A percentile compares a stretch with the other conserved stretches of the same genome.
Conservation (phyloP, 2,888 invertebrate genomes). For the Stenotaenia linearis region DNA sequence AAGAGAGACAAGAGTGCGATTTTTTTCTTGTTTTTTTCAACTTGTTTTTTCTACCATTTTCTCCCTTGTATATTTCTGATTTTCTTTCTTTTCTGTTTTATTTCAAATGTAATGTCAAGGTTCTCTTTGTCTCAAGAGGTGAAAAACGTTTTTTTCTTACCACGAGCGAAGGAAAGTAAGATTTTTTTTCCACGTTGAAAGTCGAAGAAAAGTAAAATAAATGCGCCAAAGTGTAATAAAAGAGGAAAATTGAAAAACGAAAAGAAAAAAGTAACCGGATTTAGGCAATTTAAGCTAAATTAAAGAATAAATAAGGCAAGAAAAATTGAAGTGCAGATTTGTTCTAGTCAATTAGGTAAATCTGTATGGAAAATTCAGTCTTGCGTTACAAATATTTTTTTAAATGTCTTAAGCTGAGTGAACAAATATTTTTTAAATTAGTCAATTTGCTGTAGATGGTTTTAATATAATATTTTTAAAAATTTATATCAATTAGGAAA, state of each 20-base stretch:
- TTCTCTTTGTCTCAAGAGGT: not conserved
- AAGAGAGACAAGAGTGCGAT: not conserved
- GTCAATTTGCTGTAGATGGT: not conserved
- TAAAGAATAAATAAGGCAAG: not conserved
- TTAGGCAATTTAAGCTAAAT: not conserved
- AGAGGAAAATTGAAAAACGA: not conserved
- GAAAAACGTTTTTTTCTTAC: not conserved
- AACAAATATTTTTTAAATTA: not conserved
- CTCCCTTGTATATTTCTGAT: not conserved
- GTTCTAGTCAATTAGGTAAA: conserved; percentile 26
- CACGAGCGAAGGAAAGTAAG: not conserved
- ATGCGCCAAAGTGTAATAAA: not conserved
- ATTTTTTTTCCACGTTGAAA: not conserved
- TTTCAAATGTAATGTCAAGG: not conserved
- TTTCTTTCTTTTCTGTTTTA: not conserved
- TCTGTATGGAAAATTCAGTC: not conserved
- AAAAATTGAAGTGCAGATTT: conserved; percentile 17
- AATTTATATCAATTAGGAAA: not conserved
- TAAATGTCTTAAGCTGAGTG: not conserved
- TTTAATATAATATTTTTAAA: not conserved
- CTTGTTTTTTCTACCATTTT: not conserved
- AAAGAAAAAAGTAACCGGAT: not conserved
- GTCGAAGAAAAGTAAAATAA: not conserved
- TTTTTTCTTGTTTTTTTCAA: not conserved
- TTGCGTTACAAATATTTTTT: not conserved